Conservation (phyloP, 2,113 vertebrate species). For the Phaetusa simplex region DNA sequence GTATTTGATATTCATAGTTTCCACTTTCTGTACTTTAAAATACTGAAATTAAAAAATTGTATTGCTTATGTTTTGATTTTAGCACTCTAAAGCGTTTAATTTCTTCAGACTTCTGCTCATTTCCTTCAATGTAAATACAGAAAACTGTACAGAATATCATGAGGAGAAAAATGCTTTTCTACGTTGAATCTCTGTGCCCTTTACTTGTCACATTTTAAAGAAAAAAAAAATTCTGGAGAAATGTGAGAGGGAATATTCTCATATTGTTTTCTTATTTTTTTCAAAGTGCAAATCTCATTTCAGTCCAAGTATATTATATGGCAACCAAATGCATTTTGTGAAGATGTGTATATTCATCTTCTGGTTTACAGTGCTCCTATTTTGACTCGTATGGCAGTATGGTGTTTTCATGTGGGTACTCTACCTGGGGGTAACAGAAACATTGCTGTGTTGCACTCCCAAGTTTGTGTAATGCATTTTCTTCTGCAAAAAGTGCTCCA, state of each 20-base stretch:
- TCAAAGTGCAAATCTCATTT: neutral
- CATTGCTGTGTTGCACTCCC: neutral
- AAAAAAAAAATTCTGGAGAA: neutral
- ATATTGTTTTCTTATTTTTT: neutral
- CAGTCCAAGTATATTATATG: neutral
- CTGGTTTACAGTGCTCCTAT: neutral
- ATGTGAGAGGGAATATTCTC: neutral
- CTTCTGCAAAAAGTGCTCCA: neutral
- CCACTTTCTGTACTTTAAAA: conserved; percentile 81
- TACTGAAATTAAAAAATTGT: conserved; percentile 82
- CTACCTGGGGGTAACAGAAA: neutral
- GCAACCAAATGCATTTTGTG: neutral
- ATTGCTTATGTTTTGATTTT: conserved; percentile 80
- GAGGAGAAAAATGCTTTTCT: neutral
- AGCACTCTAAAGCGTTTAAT: conserved; percentile 74
- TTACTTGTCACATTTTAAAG: neutral
- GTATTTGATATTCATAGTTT: conserved; percentile 81
- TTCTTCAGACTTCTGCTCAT: conserved; percentile 62
- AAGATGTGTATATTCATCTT: neutral
- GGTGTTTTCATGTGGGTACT: neutral
- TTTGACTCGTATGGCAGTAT: neutral
- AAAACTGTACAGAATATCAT: neutral
- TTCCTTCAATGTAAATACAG: conserved; percentile 45
- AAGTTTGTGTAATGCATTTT: neutral
- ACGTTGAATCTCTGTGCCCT: neutral